Base-by-base conservation (phyloP, 2,113 vertebrate genomes). In the Dicerorhinus sumatrensis region DNA sequence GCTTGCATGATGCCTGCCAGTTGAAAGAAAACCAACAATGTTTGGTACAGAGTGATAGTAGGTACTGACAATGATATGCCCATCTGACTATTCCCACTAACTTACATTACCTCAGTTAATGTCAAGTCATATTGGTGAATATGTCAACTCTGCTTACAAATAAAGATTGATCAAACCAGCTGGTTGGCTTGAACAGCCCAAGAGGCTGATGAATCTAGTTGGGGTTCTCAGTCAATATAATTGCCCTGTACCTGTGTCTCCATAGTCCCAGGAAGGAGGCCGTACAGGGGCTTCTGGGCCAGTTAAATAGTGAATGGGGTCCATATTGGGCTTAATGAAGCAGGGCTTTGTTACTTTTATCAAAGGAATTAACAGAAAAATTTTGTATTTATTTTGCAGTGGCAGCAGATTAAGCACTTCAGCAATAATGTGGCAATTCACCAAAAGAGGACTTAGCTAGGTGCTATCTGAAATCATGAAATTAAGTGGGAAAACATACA, bases 391-490 rank as follows among this genome's bases (percentile, higher is more conserved):
- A 97, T 96, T 98, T 96, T 97, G 88, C 73, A 94, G 84, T 85
- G 96, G 91, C 94, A 97, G 81, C 87, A 97, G 94, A 97, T 96
- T 97, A 98, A 98, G 97, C 90, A 98, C 86, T 96, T 96, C 17
- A 67, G 96, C 90, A 97, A 96, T 96, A 94, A 90, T 94, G 90
- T 96, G 87, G 97, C 97, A 96, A 93, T 81, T 97, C 72, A 98
- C 94, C 97, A 97, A 97, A 96, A 98, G 90, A 96, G 80, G 92
- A 95, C 96, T 95, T 95, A 97, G 96, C 92, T 93, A 97, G 97
- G 96, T 97, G 96, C 76, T 97, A 96, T 95, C 92, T 98, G 97
- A 98, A 98, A 94, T 98, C 94, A 96, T 96, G 96, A 97, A 98
- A 97, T 97, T 95, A 96, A 97, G 94, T 98, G 82, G 97, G 92